phyloP scores from a whole-genome alignment of 1,140 invertebrate species.

The Pseudomyrmex concolor region DNA sequence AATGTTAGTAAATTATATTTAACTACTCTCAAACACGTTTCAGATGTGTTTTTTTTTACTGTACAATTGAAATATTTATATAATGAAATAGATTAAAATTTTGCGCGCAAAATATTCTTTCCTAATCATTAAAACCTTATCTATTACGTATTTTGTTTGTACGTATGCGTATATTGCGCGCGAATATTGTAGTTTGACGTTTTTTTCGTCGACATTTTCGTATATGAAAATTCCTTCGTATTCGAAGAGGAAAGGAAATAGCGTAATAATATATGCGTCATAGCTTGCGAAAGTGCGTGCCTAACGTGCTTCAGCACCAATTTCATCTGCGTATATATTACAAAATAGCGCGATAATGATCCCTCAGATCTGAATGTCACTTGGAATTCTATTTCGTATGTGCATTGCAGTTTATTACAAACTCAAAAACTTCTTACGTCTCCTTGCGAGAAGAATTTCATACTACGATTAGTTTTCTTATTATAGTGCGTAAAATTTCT shows the following conservation, averaged over 20 bases:
- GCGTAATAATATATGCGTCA: constrained; percentile 55
- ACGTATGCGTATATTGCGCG: not conserved
- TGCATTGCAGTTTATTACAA: constrained; percentile 65
- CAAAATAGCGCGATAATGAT: constrained; percentile 80
- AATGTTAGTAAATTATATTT: too few species aligned
- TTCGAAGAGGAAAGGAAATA: constrained; percentile 74
- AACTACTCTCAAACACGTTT: not conserved
- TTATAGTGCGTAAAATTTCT: too few species aligned
- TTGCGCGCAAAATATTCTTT: too few species aligned
- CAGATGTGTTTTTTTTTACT: not conserved
- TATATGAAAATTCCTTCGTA: constrained; percentile 76
- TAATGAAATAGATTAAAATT: too few species aligned
- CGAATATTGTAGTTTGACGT: constrained; percentile 42
- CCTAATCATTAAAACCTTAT: not conserved
- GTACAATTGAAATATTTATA: too few species aligned
- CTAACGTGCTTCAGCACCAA: constrained; percentile 81
- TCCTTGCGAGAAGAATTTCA: not conserved
- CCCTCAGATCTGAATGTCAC: constrained; percentile 73
- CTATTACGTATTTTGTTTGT: not conserved
- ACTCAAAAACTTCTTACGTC: not conserved
- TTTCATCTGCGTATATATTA: constrained; percentile 78
- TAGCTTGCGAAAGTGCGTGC: constrained; percentile 76
- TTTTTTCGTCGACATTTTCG: constrained; percentile 27
- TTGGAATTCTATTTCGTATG: constrained; percentile 83
- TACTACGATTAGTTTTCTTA: too few species aligned